A percentile compares a stretch with the other conserved stretches of the same genome.
Evolutionary conservation across 1,140 invertebrate species (phyloP).

Genomic region (Caenorhabditis latens): DNA sequence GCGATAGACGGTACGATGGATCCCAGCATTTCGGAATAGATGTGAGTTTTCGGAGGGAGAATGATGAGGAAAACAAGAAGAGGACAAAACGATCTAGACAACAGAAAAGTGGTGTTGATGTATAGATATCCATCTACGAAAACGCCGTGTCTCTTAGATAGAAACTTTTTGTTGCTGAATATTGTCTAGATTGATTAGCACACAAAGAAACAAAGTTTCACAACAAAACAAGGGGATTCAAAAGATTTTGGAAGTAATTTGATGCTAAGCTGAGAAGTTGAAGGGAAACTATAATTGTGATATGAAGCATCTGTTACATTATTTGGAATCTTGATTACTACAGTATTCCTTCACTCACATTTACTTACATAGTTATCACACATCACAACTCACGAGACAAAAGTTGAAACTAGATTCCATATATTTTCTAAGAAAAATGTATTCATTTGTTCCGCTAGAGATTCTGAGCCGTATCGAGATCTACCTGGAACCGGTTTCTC

Average conservation of each 20-base stretch:
- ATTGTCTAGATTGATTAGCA: slow-evolving; percentile 1
- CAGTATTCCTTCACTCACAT: no score
- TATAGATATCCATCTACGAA: slow-evolving; percentile 26
- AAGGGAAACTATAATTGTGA: no score
- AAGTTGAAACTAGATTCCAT: no score
- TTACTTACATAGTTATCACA: no score
- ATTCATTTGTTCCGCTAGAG: neutral
- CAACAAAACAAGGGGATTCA: no score
- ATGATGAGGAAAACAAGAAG: neutral
- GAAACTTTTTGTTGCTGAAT: slow-evolving; percentile 31
- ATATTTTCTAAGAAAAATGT: neutral
- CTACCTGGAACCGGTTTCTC: neutral
- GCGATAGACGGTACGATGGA: slow-evolving; percentile 25
- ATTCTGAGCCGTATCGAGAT: neutral
- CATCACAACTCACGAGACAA: no score
- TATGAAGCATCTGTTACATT: no score
- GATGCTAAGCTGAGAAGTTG: no score
- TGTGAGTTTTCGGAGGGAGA: neutral
- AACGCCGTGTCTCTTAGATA: neutral
- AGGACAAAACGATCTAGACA: neutral
- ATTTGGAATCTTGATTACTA: no score
- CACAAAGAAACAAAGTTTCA: slow-evolving; percentile 1
- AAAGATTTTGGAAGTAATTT: no score
- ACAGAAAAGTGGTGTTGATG: slow-evolving; percentile 33
- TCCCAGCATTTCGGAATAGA: slow-evolving; percentile 52